Evolutionary conservation across 2,888 invertebrate genomes (phyloP), one percentile per base, ranked within the genome.

Genomic region (Morpho achilles): DNA sequence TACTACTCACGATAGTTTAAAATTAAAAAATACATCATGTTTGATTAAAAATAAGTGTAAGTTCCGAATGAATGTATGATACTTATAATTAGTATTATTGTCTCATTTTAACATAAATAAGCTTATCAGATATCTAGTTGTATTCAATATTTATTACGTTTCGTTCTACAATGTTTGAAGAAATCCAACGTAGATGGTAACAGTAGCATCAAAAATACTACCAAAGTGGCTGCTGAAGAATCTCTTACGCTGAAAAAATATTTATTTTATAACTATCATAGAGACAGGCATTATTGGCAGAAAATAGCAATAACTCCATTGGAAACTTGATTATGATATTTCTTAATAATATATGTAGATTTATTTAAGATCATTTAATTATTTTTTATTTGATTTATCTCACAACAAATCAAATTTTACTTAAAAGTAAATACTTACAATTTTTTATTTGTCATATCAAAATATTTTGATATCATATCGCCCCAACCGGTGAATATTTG

Each of bases 401-500:
- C 7, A 43, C 4, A 9, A 43, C 43, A 43, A 51, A 51, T 41
- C 43, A 51, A 56, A 7, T 16, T 23, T 43, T 53, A 53, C 45
- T 8, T 42, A 32, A 32, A 32, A 61, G 60, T 32, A 10, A 1
- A 41, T 40, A 76, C 80, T 62, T 69, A 84, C 84, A 77, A 82
- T 65, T 74, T 75, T 7, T 61, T 46, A 48, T 76, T 46, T 0
- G 63, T 54, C 8, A 78, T 45, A 3, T 60, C 60, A 64, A 67
- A 79, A 56, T 66, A 62, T 23, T 72, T 60, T 1, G 58, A 53
- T 40, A 85, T 73, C 41, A 10, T 40, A 55, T 84, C 81, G 16
- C 79, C 83, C 87, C 86, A 86, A n/a, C 86, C 86, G 7, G 50
- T 8, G 62, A 87, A 84, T 62, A 86, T 72, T 72, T 80, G 77